These are phyloP conservation scores for Julus scanicus DNA, from an alignment of 2,888 invertebrate species.

Conservation along the genomic window DNA sequence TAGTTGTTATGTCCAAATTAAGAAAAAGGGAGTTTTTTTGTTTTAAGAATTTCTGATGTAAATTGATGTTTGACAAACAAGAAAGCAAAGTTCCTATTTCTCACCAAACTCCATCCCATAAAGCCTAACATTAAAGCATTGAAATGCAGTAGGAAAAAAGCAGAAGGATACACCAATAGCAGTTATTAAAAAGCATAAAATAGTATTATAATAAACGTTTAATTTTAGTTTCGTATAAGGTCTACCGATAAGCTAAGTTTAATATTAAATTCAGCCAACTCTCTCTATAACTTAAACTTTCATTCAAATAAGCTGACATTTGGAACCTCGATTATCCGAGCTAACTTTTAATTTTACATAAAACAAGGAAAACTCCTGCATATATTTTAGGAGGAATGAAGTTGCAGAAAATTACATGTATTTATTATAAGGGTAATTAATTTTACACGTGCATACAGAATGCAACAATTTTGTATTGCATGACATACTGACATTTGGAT, in stretches of 20 bases:
- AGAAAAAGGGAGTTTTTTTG: neutral
- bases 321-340: no score
- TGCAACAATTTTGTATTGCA: no score
- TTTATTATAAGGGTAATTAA: no score
- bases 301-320: no score
- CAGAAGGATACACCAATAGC: conserved; percentile 48
- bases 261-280: neutral
- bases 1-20: neutral
- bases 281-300: neutral
- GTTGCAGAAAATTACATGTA: no score
- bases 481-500: no score
- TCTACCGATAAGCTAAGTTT: neutral
- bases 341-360: no score
- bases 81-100: neutral
- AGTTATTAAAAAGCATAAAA: neutral
- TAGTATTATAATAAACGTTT: neutral
- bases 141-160: conserved; percentile 30
- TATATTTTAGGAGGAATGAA: no score
- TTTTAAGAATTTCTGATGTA: neutral
- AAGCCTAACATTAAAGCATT: neutral
- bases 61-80: neutral
- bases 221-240: neutral
- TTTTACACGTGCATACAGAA: no score
- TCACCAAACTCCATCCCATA: neutral
- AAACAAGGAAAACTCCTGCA: no score